phyloP scores from a whole-genome alignment of 2,797 vertebrate species.

The Euthynnus affinis region DNA sequence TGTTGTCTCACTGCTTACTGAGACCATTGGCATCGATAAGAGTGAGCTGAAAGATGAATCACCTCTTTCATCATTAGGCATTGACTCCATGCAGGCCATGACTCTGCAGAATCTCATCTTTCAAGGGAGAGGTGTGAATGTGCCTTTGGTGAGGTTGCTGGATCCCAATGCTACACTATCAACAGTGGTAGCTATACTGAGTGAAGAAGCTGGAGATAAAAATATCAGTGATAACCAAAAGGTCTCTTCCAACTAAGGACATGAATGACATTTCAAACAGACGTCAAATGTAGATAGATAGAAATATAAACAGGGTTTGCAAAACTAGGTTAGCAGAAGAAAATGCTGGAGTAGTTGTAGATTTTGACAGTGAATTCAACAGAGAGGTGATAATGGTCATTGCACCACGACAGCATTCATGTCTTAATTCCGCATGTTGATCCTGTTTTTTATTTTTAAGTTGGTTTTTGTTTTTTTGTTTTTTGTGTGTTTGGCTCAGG shows the following conservation, averaged over 20 bases:
- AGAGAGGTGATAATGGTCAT: background rate
- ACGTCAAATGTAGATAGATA: background rate
- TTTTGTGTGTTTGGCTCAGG: background rate
- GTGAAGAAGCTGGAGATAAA: slow-evolving; percentile 46
- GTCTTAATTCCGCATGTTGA: background rate
- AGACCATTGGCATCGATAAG: slow-evolving; percentile 70
- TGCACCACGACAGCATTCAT: background rate
- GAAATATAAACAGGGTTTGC: background rate
- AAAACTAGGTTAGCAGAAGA: background rate
- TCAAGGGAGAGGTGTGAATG: slow-evolving; percentile 82
- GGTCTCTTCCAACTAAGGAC: background rate
- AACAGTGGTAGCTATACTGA: slow-evolving; percentile 78
- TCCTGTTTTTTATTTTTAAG: background rate
- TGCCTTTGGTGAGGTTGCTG: slow-evolving; percentile 88
- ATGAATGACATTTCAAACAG: slow-evolving; percentile 43
- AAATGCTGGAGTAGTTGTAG: background rate
- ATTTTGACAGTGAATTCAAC: background rate
- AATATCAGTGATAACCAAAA: slow-evolving; percentile 7
- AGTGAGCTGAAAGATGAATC: slow-evolving; percentile 83
- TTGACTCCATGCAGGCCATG: slow-evolving; percentile 93
- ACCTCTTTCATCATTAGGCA: slow-evolving; percentile 81
- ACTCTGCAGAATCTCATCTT: slow-evolving; percentile 89
- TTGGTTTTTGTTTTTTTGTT: background rate
- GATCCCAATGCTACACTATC: slow-evolving; percentile 87
- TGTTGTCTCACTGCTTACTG: slow-evolving; percentile 78